Evolutionary conservation across 2,797 vertebrate genomes (phyloP).

Genomic region (Margarornis squamiger): DNA sequence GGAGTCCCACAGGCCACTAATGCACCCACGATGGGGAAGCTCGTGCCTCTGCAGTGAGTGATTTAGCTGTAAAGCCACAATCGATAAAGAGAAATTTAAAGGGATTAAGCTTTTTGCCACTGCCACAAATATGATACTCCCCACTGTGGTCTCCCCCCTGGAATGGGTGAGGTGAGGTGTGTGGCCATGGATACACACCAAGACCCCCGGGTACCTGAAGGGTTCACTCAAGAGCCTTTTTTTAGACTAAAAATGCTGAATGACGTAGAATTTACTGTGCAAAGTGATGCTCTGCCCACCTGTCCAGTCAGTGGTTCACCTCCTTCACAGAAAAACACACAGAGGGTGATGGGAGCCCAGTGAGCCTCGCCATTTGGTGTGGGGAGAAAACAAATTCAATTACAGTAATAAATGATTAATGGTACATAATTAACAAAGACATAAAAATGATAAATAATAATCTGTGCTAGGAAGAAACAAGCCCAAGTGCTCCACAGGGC

Average conservation of each 20-base stretch:
- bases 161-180: fast-evolving
- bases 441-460: neutral
- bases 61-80: slow-evolving; percentile 54
- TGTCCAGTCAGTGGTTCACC: neutral
- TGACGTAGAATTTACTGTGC: neutral
- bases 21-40: neutral
- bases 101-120: slow-evolving; percentile 49
- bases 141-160: neutral
- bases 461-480: neutral
- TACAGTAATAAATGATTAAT: neutral
- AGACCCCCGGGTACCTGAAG: fast-evolving
- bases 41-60: neutral
- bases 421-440: neutral
- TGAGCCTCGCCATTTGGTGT: neutral
- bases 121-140: neutral
- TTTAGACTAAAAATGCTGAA: neutral
- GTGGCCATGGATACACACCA: neutral
- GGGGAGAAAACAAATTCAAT: neutral
- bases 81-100: slow-evolving; percentile 57
- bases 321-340: neutral
- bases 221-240: neutral
- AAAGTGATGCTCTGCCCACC: neutral
- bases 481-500: neutral
- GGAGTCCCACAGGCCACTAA: neutral
- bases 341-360: neutral